These are phyloP conservation scores for Tetranychus cinnabarinus DNA, from an alignment of 1,140 invertebrate species.

Conservation along the genomic window DNA sequence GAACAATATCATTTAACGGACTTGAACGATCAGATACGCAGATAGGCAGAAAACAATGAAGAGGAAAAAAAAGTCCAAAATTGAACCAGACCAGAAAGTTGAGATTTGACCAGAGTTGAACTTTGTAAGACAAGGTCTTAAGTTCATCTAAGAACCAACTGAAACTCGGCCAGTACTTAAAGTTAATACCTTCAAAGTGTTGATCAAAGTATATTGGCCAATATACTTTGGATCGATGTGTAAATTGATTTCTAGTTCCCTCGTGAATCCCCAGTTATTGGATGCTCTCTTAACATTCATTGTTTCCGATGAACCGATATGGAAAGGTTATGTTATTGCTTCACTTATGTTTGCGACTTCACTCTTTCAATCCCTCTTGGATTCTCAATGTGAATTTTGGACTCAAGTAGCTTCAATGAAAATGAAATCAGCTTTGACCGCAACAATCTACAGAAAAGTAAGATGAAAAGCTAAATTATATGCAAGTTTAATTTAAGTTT, in stretches of 20 bases:
- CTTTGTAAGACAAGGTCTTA: too few species aligned
- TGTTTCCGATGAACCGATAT: slow-evolving; percentile 11
- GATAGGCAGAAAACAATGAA: too few species aligned
- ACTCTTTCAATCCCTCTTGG: slow-evolving; percentile 5
- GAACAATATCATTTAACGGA: neutral
- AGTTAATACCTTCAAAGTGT: slow-evolving; percentile 5
- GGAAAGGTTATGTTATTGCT: slow-evolving; percentile 6
- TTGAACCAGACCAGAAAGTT: too few species aligned
- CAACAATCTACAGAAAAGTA: slow-evolving; percentile 75
- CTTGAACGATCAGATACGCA: neutral
- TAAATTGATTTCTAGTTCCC: slow-evolving; percentile 56
- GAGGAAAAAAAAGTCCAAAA: too few species aligned
- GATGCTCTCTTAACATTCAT: slow-evolving; percentile 9
- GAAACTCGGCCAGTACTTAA: neutral
- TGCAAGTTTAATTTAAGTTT: neutral
- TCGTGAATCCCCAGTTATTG: slow-evolving; percentile 48
- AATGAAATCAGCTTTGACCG: slow-evolving; percentile 69
- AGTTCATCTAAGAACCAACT: slow-evolving; percentile 35
- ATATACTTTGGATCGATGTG: slow-evolving; percentile 51
- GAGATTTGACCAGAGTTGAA: too few species aligned
- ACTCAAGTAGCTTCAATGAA: slow-evolving; percentile 77
- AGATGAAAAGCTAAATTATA: neutral
- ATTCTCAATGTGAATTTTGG: slow-evolving; percentile 70
- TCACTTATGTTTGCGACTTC: slow-evolving; percentile 3
- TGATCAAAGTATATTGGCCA: slow-evolving; percentile 33